These are phyloP conservation scores for Dufourea novaeangliae DNA, from an alignment of 1,140 invertebrate species.

Conservation along the genomic window DNA sequence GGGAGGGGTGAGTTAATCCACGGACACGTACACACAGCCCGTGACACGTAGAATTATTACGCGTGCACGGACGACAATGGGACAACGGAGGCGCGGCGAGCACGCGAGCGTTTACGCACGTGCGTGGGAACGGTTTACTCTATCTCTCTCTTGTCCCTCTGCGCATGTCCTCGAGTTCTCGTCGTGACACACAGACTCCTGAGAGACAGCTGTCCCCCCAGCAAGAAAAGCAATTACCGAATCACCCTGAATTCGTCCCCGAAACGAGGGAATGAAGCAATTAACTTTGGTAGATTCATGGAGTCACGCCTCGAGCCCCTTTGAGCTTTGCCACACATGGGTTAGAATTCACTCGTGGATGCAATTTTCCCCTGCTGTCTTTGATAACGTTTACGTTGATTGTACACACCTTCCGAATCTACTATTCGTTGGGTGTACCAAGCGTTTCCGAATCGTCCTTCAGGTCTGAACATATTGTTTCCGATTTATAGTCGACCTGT, in stretches of 20 bases:
- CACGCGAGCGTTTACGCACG: slow-evolving; percentile 4
- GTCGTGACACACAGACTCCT: not conserved
- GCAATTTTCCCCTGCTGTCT: not conserved
- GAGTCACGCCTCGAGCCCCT: not conserved
- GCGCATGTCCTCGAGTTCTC: not conserved
- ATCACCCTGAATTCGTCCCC: not conserved
- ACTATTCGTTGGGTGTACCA: not conserved
- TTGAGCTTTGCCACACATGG: not conserved
- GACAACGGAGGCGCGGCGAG: not conserved
- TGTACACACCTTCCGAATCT: not conserved
- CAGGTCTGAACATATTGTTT: no score
- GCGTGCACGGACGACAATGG: slow-evolving; percentile 28
- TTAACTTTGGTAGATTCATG: slow-evolving; percentile 3
- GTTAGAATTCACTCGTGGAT: not conserved
- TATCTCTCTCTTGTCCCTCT: not conserved
- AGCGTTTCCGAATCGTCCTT: not conserved
- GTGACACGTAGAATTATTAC: slow-evolving; percentile 46
- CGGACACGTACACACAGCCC: slow-evolving; percentile 14
- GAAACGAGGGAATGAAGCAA: slow-evolving; percentile 2
- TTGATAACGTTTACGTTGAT: not conserved
- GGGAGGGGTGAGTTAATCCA: slow-evolving; percentile 8
- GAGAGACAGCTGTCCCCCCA: not conserved
- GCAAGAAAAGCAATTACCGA: slow-evolving; percentile 39
- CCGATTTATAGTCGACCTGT: no score
- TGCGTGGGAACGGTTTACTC: not conserved